Base-by-base conservation (phyloP, 2,888 invertebrate species). In the Diarsia brunnea region DNA sequence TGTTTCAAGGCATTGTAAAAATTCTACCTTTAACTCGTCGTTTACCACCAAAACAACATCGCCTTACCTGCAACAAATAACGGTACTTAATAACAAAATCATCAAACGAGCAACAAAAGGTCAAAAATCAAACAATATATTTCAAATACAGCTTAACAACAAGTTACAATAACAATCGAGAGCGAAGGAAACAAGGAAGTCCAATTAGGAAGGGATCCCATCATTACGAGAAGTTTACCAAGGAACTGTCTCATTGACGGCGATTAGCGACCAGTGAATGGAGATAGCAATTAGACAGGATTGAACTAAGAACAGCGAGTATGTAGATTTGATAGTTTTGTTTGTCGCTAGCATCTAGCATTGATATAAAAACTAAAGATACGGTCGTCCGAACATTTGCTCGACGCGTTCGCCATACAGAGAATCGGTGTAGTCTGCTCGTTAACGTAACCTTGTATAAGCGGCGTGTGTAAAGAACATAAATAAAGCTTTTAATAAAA, bases 61-160 rank as follows among this genome's bases (percentile, higher is more conserved):
- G 69, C 67, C 47, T 66, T 84, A 82, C 82, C 82, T 82, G 84
- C 27, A 82, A 82, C 81, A 84, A 84, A 75, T 21, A 69, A 83
- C 21, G 24, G 21, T 14, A 64, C 49, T 45, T 64, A 73, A 77
- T 79, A 55, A 63, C 38, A 64, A 64, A 31, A 49, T 49, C 16
- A 7, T 45, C 12, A 58, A 80, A 61, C 21, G 16, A 58, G 14
- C 19, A 49, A 77, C 64, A 73, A 45, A 45, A 80, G 80, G 49
- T 43, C 24, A 49, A 27, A 55, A 31, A 55, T 80, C n/a, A 1
- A 73, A 77, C 49, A 80, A 73, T 73, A 77, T 19, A 64, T 58
- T 64, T 73, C 73, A 21, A 58, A 61, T 16, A 61, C 60, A 31
- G 69, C 43, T 51, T 45, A 60, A 16, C 24, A 75, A 75, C 31